Percentiles rank a stretch among this genome's conserved stretches.
phyloP scores from a whole-genome alignment of 2,888 invertebrate genomes.

The Phasia obesa region DNA sequence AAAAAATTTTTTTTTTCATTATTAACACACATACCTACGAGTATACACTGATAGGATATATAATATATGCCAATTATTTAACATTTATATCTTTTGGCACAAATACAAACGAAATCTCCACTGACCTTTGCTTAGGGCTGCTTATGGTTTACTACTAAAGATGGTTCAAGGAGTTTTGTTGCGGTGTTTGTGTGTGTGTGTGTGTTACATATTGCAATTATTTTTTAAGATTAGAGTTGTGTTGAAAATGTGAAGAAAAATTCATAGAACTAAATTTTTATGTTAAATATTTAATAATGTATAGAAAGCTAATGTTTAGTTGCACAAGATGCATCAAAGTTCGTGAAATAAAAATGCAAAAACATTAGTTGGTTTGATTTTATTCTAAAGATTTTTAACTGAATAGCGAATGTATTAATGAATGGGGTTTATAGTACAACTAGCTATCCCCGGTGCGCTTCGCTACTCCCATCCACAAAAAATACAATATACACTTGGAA shows the following conservation, averaged over 20 bases:
- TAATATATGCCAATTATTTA: slow-evolving; percentile 29
- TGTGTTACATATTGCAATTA: slow-evolving; percentile 38
- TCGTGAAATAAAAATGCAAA: no score
- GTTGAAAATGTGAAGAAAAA: background rate
- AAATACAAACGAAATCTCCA: slow-evolving; percentile 33
- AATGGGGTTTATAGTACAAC: no score
- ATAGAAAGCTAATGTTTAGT: background rate
- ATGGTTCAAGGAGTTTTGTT: slow-evolving; percentile 15
- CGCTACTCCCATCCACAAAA: no score
- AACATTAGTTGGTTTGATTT: no score
- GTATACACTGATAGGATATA: background rate
- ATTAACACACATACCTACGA: background rate
- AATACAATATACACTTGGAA: no score
- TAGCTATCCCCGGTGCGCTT: no score
- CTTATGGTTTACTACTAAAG: slow-evolving; percentile 4
- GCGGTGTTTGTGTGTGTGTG: background rate
- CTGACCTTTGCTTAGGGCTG: slow-evolving; percentile 58
- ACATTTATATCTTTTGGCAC: slow-evolving; percentile 45
- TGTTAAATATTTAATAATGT: slow-evolving; percentile 11
- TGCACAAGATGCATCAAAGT: no score
- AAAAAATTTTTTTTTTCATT: background rate
- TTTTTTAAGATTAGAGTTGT: slow-evolving; percentile 41
- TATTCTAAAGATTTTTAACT: no score
- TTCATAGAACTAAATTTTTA: no score
- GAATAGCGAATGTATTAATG: no score